Conservation (phyloP, 2,113 vertebrate species). For the Chionis minor region DNA sequence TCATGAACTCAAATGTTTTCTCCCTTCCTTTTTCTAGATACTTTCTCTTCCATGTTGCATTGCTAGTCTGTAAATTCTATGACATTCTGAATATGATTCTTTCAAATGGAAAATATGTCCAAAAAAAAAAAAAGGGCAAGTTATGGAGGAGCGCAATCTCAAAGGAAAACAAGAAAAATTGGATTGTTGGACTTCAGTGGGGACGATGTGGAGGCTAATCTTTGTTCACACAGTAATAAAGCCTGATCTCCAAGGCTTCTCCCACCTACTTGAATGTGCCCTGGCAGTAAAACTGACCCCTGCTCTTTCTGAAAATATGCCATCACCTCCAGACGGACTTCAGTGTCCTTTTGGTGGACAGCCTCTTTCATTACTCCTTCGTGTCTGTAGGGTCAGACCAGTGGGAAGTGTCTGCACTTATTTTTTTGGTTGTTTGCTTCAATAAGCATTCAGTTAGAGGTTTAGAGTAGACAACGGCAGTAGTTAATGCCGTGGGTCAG, state of each 20-base stretch:
- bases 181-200: background rate
- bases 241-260: background rate
- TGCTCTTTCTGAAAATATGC: background rate
- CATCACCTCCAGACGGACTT: background rate
- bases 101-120: background rate
- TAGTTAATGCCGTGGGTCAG: background rate
- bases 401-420: background rate
- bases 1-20: background rate
- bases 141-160: background rate
- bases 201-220: background rate
- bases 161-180: background rate
- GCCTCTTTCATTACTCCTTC: background rate
- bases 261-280: background rate
- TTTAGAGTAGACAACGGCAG: background rate
- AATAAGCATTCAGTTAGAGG: background rate
- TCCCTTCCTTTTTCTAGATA: background rate
- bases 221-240: background rate
- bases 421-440: background rate
- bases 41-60: background rate
- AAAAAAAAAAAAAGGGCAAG: background rate
- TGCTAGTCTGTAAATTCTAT: background rate
- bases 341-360: background rate
- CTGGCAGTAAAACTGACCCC: background rate
- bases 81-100: background rate
- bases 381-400: background rate